Conservation (phyloP, 1,140 invertebrate species). For the Bicyclus anynana region DNA sequence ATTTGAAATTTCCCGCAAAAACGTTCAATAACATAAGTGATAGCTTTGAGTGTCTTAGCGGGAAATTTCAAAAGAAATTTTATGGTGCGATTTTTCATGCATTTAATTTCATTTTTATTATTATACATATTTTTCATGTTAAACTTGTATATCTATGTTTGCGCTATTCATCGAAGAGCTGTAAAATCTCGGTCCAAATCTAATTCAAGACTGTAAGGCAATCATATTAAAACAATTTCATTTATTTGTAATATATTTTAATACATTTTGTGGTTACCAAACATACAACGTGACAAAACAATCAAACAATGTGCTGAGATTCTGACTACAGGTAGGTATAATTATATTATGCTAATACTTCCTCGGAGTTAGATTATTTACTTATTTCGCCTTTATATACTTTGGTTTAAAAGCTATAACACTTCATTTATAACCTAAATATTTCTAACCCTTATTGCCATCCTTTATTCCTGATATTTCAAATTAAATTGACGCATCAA, state of each 20-base stretch:
- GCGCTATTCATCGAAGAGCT: no score
- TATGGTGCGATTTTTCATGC: no score
- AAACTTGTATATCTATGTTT: no score
- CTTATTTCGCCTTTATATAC: background rate
- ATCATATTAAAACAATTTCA: background rate
- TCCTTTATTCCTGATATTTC: slow-evolving; percentile 6
- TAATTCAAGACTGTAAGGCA: background rate
- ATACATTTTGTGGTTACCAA: background rate
- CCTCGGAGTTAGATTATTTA: background rate
- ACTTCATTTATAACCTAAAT: background rate
- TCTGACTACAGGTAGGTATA: background rate
- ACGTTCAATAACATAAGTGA: no score
- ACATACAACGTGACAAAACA: background rate
- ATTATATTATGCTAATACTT: background rate
- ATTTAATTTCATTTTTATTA: no score
- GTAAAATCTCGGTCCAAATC: no score
- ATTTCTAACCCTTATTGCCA: slow-evolving; percentile 1
- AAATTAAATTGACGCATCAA: slow-evolving; percentile 1
- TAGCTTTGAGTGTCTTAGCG: no score
- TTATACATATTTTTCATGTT: no score
- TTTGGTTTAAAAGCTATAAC: background rate
- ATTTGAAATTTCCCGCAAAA: no score
- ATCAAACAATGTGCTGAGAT: background rate
- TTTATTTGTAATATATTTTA: slow-evolving; percentile 2
- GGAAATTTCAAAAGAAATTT: no score